These are phyloP conservation scores for Hemistola chrysoprasaria DNA, from an alignment of 2,888 invertebrate genomes.

Conservation along the genomic window DNA sequence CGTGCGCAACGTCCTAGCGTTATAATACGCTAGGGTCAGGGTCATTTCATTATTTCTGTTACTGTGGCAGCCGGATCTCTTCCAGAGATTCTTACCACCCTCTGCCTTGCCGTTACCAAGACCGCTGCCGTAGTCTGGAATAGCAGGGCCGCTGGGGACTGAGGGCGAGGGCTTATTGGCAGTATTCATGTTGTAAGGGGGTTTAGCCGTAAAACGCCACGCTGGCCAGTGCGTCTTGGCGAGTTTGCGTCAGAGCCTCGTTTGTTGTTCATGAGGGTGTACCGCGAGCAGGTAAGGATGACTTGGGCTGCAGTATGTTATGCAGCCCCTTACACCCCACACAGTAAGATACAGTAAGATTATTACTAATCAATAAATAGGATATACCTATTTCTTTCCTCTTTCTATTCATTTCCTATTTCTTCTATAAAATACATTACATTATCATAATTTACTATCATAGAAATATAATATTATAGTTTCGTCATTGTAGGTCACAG, in stretches of 20 bases:
- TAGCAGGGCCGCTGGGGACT: constrained; percentile 23
- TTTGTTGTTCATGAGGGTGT: constrained; percentile 1
- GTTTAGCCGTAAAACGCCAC: constrained; percentile 6
- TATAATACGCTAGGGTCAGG: constrained; percentile 1
- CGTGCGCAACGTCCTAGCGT: constrained; percentile 1
- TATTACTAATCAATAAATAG: too few species aligned
- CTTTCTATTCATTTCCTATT: too few species aligned
- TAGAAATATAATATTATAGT: too few species aligned
- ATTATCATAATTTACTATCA: too few species aligned
- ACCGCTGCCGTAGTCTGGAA: constrained; percentile 21
- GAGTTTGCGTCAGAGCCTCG: neutral
- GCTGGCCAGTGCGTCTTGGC: constrained; percentile 6
- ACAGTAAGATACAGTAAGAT: too few species aligned
- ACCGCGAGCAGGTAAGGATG: constrained; percentile 2
- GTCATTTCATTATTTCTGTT: constrained; percentile 2
- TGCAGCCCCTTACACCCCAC: too few species aligned
- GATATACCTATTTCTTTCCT: too few species aligned
- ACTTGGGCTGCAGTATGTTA: neutral
- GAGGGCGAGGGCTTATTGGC: constrained; percentile 15
- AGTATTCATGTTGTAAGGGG: constrained; percentile 2
- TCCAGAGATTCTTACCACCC: constrained; percentile 26
- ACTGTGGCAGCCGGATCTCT: constrained; percentile 7
- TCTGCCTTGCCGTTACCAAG: constrained; percentile 19
- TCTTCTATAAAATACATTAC: too few species aligned
- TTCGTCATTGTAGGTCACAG: too few species aligned